Evolutionary conservation across 2,888 invertebrate genomes (phyloP), one percentile per base, ranked within the genome.

Genomic region (Pelosia muscerda): DNA sequence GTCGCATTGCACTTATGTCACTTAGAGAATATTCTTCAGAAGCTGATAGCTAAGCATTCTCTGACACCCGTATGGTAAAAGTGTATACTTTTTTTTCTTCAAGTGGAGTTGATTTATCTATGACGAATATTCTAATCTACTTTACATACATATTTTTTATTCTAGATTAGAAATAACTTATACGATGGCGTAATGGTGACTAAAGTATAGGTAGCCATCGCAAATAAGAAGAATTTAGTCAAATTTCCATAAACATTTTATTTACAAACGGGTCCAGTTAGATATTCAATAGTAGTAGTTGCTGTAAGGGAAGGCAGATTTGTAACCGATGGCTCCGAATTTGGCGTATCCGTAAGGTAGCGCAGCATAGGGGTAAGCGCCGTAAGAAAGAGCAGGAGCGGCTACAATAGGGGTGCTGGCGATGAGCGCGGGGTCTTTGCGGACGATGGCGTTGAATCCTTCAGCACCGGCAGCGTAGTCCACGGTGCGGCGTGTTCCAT

Each of bases 401-500:
- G 49, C 49, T 49, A 49, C 49, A 49, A 49, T 49, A n/a, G 42
- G 42, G 42, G 42, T 19, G 42, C 19, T 42, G 9, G n/a, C 49
- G 49, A 49, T n/a, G 19, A 49, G n/a, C 0, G 49, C 49, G n/a
- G 49, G 49, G n/a, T 49, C 49, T n/a, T 49, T 49, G 5, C 49
- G 49, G 49, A 49, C 49, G 49, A 49, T 9, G n/a, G 49, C 49
- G 49, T 49, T 49, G 49, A 49, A 49, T 6, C 49, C 49, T 49
- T n/a, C 49, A n/a, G 49, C 49, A 49, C 49, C 49, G 9, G 49
- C 49, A 9, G 49, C 93, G 86, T 95, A 95, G 86, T 95, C 95
- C 2, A 95, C 95, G 42, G 91, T 94, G 73, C 95, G 92, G 72
- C 91, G 90, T 61, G 92, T 92, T 78, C 95, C 95, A 78, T 95